phyloP scores from a whole-genome alignment of 2,113 vertebrate species.

The Spizaetus ornatus region DNA sequence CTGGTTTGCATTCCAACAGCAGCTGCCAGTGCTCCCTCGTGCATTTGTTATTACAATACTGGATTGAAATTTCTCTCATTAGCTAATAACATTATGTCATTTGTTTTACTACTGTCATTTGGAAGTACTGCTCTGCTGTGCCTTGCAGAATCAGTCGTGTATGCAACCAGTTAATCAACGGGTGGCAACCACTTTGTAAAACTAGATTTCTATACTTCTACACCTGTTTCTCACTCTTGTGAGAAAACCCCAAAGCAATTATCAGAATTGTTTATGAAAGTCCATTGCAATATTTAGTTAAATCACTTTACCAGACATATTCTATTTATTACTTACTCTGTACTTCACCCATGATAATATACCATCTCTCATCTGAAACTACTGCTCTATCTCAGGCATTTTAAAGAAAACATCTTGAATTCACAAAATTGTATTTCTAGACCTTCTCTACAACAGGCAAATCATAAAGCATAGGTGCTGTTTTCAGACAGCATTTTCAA shows the following conservation, averaged over 20 bases:
- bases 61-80: neutral
- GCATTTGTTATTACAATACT: neutral
- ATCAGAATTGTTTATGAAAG: neutral
- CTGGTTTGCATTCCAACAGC: neutral
- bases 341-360: neutral
- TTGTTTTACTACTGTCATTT: slow-evolving; percentile 8
- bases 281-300: neutral
- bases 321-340: neutral
- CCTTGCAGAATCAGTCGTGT: neutral
- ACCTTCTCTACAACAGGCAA: neutral
- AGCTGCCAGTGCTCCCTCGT: neutral
- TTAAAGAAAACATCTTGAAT: neutral
- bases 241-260: neutral
- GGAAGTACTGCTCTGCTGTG: neutral
- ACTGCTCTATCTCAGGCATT: neutral
- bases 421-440: neutral
- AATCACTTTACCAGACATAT: neutral
- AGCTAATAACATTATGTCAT: neutral
- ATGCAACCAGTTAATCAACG: neutral
- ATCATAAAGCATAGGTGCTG: neutral
- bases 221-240: neutral
- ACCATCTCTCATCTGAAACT: neutral
- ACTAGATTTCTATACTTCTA: neutral
- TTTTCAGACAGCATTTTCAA: neutral
- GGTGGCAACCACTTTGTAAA: neutral